Conservation (phyloP, 1,140 invertebrate genomes). For the Drosophila mojavensis region DNA sequence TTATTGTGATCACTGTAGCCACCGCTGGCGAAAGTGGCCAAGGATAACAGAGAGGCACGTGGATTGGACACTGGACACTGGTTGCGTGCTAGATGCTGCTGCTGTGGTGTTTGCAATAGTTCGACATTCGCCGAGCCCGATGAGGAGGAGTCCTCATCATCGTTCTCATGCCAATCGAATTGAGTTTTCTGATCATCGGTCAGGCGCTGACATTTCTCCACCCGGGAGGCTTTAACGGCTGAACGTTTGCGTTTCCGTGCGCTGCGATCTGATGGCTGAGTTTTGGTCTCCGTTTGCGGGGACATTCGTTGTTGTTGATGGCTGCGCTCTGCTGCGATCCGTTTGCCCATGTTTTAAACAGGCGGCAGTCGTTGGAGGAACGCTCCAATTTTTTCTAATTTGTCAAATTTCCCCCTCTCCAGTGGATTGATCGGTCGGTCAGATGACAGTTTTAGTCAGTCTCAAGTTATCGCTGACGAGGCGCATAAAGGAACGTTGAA, state of each 20-base stretch:
- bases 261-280: constrained; percentile 49
- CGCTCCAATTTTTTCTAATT: constrained; percentile 17
- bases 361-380: constrained; percentile 11
- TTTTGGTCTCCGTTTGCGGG: constrained; percentile 23
- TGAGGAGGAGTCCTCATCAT: constrained; percentile 75
- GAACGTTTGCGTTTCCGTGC: constrained; percentile 73
- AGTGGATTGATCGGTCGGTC: constrained; percentile 1
- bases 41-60: constrained; percentile 45
- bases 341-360: constrained; percentile 58
- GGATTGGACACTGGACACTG: constrained; percentile 34
- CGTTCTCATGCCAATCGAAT: constrained; percentile 68
- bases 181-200: constrained; percentile 30
- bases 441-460: constrained; percentile 32
- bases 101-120: constrained; percentile 57
- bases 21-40: constrained; percentile 48
- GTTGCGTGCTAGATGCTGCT: constrained; percentile 27
- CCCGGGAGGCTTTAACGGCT: constrained; percentile 38
- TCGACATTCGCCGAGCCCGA: constrained; percentile 35
- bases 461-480: constrained; percentile 24
- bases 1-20: constrained; percentile 64
- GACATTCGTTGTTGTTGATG: constrained; percentile 30
- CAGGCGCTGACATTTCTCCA: constrained; percentile 55
- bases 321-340: constrained; percentile 59
- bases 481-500: constrained; percentile 43
- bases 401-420: not conserved